Evolutionary conservation across 2,888 invertebrate genomes (phyloP).

Genomic region (Atethmia centrago): DNA sequence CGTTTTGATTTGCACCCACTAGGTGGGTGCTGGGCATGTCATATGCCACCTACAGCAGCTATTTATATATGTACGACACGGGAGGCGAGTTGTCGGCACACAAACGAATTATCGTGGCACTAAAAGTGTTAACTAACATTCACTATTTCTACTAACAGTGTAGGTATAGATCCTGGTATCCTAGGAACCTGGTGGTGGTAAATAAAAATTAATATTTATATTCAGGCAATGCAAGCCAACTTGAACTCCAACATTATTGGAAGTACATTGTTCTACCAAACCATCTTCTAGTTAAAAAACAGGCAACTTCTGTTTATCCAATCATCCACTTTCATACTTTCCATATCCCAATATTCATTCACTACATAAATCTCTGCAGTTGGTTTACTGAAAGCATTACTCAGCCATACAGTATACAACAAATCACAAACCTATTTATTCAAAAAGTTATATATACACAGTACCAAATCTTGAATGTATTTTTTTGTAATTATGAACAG

Average conservation of each 20-base stretch:
- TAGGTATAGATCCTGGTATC: not conserved
- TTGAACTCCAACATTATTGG: not conserved
- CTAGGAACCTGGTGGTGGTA: no score
- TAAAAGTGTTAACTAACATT: not conserved
- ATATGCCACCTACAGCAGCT: no score
- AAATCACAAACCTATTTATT: not conserved
- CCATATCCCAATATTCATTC: not conserved
- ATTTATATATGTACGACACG: no score
- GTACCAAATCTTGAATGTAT: not conserved
- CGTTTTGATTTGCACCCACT: no score
- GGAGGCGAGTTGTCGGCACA: no score
- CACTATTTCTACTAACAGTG: not conserved
- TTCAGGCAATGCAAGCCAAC: not conserved
- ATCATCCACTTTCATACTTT: not conserved
- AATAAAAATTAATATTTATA: not conserved
- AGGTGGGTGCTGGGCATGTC: no score
- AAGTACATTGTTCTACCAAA: not conserved
- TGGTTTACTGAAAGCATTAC: not conserved
- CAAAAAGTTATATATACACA: no score
- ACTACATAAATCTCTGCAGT: not conserved
- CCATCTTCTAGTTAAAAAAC: not conserved
- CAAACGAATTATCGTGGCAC: no score
- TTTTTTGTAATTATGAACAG: not conserved
- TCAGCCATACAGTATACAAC: not conserved
- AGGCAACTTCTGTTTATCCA: not conserved